Conservation (phyloP, 2,888 invertebrate genomes). For the Drosophila ochracea region DNA sequence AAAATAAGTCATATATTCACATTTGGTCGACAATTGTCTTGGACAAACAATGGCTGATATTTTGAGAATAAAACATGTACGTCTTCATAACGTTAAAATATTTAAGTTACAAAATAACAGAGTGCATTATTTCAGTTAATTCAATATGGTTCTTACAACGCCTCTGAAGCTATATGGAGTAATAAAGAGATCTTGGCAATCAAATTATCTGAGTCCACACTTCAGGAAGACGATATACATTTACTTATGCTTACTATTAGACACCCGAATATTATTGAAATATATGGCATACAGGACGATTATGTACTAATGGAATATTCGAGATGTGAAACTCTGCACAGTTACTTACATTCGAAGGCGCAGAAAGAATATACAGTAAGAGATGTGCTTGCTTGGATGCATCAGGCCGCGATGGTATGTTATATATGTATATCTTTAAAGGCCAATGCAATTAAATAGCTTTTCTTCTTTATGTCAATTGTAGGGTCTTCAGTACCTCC, state of each 20-base stretch:
- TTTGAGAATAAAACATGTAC: too few species aligned
- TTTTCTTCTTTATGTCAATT: background rate
- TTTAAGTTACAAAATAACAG: too few species aligned
- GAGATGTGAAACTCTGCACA: background rate
- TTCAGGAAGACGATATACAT: background rate
- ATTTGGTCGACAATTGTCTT: too few species aligned
- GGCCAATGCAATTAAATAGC: background rate
- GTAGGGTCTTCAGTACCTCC: background rate
- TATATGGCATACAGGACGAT: too few species aligned
- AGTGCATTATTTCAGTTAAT: too few species aligned
- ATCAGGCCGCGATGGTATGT: conserved; percentile 1
- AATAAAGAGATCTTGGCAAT: background rate
- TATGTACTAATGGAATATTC: background rate
- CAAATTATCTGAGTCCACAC: rapidly evolving
- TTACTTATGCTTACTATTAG: background rate
- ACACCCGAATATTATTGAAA: background rate
- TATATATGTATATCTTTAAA: too few species aligned
- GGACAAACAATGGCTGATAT: too few species aligned
- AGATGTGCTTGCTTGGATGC: conserved; percentile 6
- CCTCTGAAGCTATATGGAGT: background rate
- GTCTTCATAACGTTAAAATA: too few species aligned
- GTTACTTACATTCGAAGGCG: conserved; percentile 2
- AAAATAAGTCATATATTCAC: too few species aligned
- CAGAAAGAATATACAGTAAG: conserved; percentile 3
- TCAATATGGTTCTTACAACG: background rate